These are phyloP conservation scores for Ommatoiulus sabulosus DNA, from an alignment of 2,888 invertebrate genomes.

Conservation along the genomic window DNA sequence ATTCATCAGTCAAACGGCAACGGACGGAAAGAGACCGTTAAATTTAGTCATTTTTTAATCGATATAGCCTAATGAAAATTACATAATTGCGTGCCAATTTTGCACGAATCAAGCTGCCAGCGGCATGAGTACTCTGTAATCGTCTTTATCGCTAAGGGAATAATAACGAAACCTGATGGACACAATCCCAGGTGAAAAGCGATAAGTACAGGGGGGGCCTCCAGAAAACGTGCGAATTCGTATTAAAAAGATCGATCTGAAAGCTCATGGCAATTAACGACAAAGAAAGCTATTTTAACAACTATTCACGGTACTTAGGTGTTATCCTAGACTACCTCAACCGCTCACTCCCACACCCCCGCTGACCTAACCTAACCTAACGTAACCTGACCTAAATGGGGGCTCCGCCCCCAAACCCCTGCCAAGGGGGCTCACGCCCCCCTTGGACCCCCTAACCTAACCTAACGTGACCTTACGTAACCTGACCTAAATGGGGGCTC, in stretches of 20 bases:
- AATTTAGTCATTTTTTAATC: constrained; percentile 37
- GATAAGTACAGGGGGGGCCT: background rate
- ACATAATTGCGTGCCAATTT: constrained; percentile 45
- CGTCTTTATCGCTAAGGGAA: constrained; percentile 35
- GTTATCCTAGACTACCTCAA: too few species aligned
- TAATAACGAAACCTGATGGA: constrained; percentile 41
- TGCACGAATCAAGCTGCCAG: constrained; percentile 41
- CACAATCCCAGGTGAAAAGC: constrained; percentile 4
- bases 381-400: too few species aligned
- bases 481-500: too few species aligned
- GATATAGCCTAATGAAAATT: background rate
- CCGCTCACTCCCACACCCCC: too few species aligned
- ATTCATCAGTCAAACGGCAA: background rate
- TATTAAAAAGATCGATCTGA: background rate
- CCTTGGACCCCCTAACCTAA: too few species aligned
- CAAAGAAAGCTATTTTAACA: too few species aligned
- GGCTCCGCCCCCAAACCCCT: too few species aligned
- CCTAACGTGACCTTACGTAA: too few species aligned
- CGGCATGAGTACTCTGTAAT: constrained; percentile 33
- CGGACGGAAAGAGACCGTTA: background rate
- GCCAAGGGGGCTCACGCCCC: too few species aligned
- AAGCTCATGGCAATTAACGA: too few species aligned
- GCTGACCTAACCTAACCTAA: too few species aligned
- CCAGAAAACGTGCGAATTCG: background rate
- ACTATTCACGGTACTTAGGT: too few species aligned